phyloP scores from a whole-genome alignment of 2,797 vertebrate species.

The Macropodus opercularis region DNA sequence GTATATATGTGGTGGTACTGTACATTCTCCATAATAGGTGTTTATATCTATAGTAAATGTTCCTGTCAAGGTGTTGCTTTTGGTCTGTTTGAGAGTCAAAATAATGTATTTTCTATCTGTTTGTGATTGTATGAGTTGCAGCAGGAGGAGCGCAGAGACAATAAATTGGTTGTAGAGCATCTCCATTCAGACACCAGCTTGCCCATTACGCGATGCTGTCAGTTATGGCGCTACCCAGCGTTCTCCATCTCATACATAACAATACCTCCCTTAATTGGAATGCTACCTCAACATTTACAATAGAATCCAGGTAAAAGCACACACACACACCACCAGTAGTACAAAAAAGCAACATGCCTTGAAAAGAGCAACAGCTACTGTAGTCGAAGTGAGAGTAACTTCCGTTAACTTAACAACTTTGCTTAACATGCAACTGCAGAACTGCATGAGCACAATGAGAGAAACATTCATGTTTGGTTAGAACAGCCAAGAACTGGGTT shows the following conservation, averaged over 20 bases:
- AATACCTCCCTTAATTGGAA: slow-evolving; percentile 67
- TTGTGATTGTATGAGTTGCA: slow-evolving; percentile 18
- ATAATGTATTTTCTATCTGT: slow-evolving; percentile 21
- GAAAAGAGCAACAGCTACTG: slow-evolving; percentile 12
- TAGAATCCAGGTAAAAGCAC: slow-evolving; percentile 36
- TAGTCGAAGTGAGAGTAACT: slow-evolving; percentile 24
- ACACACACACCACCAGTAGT: slow-evolving; percentile 7
- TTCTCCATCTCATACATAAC: slow-evolving; percentile 61
- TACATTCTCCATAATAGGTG: no score
- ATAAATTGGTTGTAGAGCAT: slow-evolving; percentile 38
- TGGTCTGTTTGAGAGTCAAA: neutral
- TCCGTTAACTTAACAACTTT: slow-evolving; percentile 33
- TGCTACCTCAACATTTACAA: slow-evolving; percentile 37
- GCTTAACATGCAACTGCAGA: slow-evolving; percentile 21
- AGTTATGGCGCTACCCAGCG: slow-evolving; percentile 45
- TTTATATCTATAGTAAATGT: no score
- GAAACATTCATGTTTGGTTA: slow-evolving; percentile 15
- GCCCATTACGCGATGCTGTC: slow-evolving; percentile 65
- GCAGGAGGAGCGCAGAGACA: slow-evolving; percentile 33
- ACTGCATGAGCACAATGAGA: slow-evolving; percentile 3
- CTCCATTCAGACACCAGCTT: slow-evolving; percentile 50
- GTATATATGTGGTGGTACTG: neutral
- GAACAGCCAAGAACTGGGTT: slow-evolving; percentile 29
- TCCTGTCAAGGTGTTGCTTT: neutral
- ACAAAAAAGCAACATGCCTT: slow-evolving; percentile 23